Evolutionary conservation across 2,113 vertebrate species (phyloP), one percentile per base, ranked within the genome.

Genomic region (Erinaceus europaeus): DNA sequence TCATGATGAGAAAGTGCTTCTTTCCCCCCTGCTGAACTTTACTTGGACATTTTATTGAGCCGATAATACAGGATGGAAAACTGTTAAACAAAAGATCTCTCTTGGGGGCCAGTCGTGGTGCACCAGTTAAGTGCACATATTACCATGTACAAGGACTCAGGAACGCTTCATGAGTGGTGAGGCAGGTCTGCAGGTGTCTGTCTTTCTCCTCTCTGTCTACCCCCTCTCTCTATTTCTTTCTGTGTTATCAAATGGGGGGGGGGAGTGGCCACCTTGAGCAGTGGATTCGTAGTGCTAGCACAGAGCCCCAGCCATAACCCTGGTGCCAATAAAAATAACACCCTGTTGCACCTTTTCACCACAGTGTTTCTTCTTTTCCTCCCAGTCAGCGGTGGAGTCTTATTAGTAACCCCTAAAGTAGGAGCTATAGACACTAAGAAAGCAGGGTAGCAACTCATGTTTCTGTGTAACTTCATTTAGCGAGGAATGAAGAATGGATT

Each of bases 41-140:
- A 57, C 32, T 83, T 73, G 62, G 62, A 38, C 65, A 14, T 69
- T 90, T 81, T 61, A 75, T 76, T 88, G 55, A 57, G 52, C 85
- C 71, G 74, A 13, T 65, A 67, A 36, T 61, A n/a, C 14, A 69
- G 67, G 20, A 64, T 68, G 36, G 83, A 89, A 89, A 81, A 36
- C 18, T 40, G 84, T 42, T 59, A 42, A 69, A 57, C 62, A 79
- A 62, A 85, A 90, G 71, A 5, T 32, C 7, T 53, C 38, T 79
- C 25, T 86, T 65, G 38, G 36, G 20, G 13, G 3, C 34, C 65
- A 25, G 44, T 67, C 59, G n/a, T n/a, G n/a, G n/a, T n/a, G n/a
- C n/a, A n/a, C n/a, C n/a, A n/a, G n/a, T n/a, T n/a, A n/a, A n/a
- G n/a, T n/a, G n/a, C n/a, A n/a, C n/a, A n/a, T n/a, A n/a, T n/a